Evolutionary conservation across 2,888 invertebrate genomes (phyloP).

Genomic region (Lasius fuliginosus): DNA sequence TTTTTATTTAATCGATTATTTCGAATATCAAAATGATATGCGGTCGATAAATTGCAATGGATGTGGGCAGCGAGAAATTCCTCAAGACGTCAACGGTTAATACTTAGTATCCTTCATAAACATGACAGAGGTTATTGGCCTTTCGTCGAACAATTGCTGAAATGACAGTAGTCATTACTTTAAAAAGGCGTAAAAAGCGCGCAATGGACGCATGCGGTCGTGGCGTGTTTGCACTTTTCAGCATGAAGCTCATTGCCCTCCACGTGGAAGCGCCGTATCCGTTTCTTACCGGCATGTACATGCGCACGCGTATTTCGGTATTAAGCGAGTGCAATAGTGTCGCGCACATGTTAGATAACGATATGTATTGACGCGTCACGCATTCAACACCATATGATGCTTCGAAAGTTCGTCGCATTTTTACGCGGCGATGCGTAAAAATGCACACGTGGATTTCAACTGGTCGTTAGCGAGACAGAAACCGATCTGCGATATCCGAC

Average conservation of each 20-base stretch:
- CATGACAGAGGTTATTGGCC: conserved; percentile 75
- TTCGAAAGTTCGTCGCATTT: conserved; percentile 41
- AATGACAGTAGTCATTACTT: conserved; percentile 79
- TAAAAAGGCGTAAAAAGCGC: conserved; percentile 77
- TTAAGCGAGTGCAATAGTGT: conserved; percentile 63
- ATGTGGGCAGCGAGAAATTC: conserved; percentile 14
- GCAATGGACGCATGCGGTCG: conserved; percentile 72
- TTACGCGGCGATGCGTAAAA: conserved; percentile 49
- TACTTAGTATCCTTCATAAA: conserved; percentile 15
- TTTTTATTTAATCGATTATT: conserved; percentile 21
- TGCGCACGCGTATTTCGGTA: conserved; percentile 54
- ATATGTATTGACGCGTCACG: conserved; percentile 55
- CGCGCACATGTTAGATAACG: conserved; percentile 70
- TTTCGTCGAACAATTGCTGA: conserved; percentile 75
- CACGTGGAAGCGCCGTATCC: conserved; percentile 31
- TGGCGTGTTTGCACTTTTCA: conserved; percentile 72
- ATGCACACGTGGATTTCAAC: conserved; percentile 31
- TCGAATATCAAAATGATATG: not conserved
- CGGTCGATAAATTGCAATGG: conserved; percentile 9
- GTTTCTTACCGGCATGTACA: conserved; percentile 57
- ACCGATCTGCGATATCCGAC: not conserved
- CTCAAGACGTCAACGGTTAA: conserved; percentile 27
- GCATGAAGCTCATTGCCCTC: conserved; percentile 55
- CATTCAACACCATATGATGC: conserved; percentile 69
- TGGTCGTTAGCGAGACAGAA: not conserved